Percentiles rank a stretch among this genome's conserved stretches.
Conservation (phyloP, 2,797 vertebrate genomes). For the Bucorvus abyssinicus region DNA sequence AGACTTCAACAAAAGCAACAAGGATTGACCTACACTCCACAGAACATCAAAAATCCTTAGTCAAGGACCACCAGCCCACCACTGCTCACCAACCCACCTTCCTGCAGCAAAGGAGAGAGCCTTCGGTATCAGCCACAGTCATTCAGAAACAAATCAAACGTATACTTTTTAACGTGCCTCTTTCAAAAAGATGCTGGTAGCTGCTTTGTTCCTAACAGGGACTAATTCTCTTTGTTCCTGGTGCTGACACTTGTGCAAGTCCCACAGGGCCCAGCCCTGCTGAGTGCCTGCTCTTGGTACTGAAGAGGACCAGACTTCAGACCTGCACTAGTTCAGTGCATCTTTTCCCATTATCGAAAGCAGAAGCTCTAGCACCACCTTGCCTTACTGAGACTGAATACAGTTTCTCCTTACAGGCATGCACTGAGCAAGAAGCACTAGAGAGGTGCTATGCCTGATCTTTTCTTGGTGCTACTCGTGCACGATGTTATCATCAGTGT, state of each 20-base stretch:
- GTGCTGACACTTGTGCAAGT: accelerated
- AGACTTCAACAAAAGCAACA: neutral
- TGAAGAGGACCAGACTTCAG: neutral
- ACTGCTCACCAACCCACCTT: neutral
- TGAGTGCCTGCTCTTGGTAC: neutral
- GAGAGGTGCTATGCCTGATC: neutral
- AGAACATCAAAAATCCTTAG: neutral
- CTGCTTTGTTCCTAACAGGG: neutral
- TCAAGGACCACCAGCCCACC: neutral
- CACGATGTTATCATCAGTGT: neutral
- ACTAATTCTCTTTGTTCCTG: neutral
- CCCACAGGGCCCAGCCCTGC: accelerated
- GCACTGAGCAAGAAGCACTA: neutral
- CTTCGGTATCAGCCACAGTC: neutral
- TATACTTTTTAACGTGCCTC: accelerated
- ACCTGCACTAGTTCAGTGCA: neutral
- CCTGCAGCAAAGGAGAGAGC: neutral
- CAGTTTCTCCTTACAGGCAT: neutral
- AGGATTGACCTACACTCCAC: neutral
- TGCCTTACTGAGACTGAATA: neutral
- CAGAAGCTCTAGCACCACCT: neutral
- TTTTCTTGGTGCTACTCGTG: accelerated
- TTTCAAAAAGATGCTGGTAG: neutral
- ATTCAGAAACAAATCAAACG: neutral
- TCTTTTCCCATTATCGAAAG: neutral